A percentile compares a stretch with the other conserved stretches of the same genome.
phyloP scores from a whole-genome alignment of 2,888 invertebrate genomes.

The Yponomeuta sedellus region DNA sequence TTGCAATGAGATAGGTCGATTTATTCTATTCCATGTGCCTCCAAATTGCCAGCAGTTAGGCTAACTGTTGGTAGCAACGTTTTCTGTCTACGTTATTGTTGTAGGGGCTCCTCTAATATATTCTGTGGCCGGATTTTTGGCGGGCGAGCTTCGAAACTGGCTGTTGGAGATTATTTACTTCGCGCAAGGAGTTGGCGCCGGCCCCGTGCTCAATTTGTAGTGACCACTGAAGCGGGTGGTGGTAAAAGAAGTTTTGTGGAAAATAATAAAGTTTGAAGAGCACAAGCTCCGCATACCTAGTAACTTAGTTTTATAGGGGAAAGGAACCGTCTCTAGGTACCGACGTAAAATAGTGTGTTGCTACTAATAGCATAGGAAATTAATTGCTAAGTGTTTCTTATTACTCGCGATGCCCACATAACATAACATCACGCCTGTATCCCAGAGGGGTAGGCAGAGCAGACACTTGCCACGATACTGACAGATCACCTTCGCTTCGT shows the following conservation, averaged over 20 bases:
- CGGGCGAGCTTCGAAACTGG: not conserved
- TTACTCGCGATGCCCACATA: too few species aligned
- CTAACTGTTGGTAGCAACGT: constrained; percentile 52
- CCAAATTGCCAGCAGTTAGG: constrained; percentile 65
- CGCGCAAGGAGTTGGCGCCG: not conserved
- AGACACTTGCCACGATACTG: too few species aligned
- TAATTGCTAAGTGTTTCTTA: too few species aligned
- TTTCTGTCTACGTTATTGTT: constrained; percentile 2
- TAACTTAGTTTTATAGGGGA: too few species aligned
- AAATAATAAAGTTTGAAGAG: not conserved
- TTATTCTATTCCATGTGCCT: constrained; percentile 58
- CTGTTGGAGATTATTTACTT: not conserved
- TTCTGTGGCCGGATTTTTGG: not conserved
- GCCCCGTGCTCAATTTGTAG: not conserved
- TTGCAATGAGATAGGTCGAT: constrained; percentile 36
- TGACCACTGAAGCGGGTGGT: not conserved
- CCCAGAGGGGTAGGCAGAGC: too few species aligned
- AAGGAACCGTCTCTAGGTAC: too few species aligned
- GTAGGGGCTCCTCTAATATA: not conserved
- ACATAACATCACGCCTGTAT: too few species aligned
- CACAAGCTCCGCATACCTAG: not conserved
- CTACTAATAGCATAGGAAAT: too few species aligned
- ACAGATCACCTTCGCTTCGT: too few species aligned
- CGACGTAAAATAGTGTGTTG: too few species aligned
- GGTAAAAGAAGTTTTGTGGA: not conserved